Conservation (phyloP, 2,888 invertebrate genomes). For the Orchestes rusci region DNA sequence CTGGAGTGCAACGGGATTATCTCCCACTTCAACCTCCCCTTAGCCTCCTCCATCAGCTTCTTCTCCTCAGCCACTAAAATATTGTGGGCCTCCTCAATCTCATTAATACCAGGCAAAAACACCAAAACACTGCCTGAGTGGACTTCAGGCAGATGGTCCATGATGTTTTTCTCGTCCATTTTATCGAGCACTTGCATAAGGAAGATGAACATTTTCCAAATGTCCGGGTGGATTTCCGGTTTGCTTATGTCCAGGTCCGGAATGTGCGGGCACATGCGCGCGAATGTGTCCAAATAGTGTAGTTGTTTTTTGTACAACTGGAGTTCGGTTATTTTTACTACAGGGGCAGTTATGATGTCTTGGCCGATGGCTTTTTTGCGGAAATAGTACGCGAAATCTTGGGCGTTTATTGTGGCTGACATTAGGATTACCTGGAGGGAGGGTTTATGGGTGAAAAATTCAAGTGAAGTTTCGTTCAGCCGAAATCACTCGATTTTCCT, state of each 20-base stretch:
- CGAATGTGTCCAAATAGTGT: conserved; percentile 54
- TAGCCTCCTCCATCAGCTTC: neutral
- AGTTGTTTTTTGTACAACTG: conserved; percentile 52
- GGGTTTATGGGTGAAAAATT: neutral
- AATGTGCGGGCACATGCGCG: conserved; percentile 25
- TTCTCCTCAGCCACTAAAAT: conserved; percentile 31
- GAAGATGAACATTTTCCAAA: conserved; percentile 42
- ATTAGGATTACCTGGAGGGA: conserved; percentile 65
- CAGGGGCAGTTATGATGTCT: conserved; percentile 46
- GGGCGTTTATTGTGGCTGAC: conserved; percentile 86
- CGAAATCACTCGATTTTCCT: too few relatives aligned
- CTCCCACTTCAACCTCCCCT: conserved; percentile 33
- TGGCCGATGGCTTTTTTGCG: conserved; percentile 40
- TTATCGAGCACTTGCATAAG: conserved; percentile 58
- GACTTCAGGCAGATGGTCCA: conserved; percentile 25
- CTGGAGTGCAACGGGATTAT: conserved; percentile 54
- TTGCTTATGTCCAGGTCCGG: conserved; percentile 55
- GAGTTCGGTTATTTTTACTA: conserved; percentile 49
- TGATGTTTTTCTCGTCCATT: conserved; percentile 46
- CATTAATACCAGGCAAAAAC: conserved; percentile 82
- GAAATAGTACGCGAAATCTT: conserved; percentile 63
- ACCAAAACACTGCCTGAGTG: conserved; percentile 65
- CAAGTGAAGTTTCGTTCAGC: too few relatives aligned
- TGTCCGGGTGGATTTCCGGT: conserved; percentile 37
- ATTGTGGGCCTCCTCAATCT: conserved; percentile 67